A percentile compares a stretch with the other conserved stretches of the same genome.
Evolutionary conservation across 2,113 vertebrate species (phyloP).

Genomic region (Perca flavescens): DNA sequence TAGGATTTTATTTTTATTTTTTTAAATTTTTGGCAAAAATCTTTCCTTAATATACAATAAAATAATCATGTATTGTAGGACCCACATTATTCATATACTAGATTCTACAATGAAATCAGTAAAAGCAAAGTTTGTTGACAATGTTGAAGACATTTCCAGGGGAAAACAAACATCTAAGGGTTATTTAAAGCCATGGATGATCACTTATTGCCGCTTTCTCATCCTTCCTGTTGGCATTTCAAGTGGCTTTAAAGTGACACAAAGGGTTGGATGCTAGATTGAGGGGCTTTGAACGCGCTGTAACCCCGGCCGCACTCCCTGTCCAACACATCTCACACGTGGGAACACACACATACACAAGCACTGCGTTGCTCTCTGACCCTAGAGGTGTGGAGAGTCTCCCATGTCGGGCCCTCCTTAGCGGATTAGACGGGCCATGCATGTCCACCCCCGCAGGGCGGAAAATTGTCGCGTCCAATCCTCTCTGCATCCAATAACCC

Average conservation of each 20-base stretch:
- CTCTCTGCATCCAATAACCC: constrained; percentile 34
- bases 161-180: background rate
- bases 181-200: background rate
- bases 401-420: constrained; percentile 39
- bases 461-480: constrained; percentile 70
- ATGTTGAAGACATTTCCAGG: background rate
- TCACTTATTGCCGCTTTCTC: background rate
- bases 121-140: background rate
- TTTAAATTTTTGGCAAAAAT: too few species aligned
- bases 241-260: constrained; percentile 41
- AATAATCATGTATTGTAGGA: background rate
- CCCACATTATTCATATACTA: too few species aligned
- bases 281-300: constrained; percentile 2
- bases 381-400: constrained; percentile 54
- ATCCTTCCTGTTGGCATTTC: constrained; percentile 27
- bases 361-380: constrained; percentile 8
- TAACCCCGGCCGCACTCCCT: background rate
- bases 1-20: too few species aligned
- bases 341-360: constrained; percentile 19
- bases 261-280: constrained; percentile 5
- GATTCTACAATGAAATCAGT: background rate
- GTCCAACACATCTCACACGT: constrained; percentile 28
- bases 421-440: constrained; percentile 64
- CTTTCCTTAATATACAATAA: background rate
- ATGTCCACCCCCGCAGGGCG: constrained; percentile 53